Evolutionary conservation across 1,140 invertebrate genomes (phyloP).

Genomic region (Hyphantria cunea): DNA sequence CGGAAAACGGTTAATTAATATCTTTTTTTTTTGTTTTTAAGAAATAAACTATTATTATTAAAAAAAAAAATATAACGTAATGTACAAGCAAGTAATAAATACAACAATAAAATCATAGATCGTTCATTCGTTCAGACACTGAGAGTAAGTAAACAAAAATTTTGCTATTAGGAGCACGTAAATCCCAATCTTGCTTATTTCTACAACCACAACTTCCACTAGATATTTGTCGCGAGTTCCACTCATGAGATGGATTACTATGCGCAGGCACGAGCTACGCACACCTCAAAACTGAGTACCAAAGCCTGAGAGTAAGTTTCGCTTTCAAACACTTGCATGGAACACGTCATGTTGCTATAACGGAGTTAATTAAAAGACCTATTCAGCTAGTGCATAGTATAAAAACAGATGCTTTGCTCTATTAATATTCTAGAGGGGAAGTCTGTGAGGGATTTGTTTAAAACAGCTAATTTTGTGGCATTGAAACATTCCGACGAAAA

Average conservation of each 20-base stretch:
- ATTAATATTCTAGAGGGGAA: constrained; percentile 1
- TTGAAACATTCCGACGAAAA: not conserved
- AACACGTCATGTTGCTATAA: constrained; percentile 27
- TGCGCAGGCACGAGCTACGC: constrained; percentile 56
- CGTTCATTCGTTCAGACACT: too few relatives aligned
- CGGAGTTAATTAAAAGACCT: constrained; percentile 23
- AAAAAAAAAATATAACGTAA: too few relatives aligned
- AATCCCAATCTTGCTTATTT: not conserved
- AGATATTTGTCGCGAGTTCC: constrained; percentile 51
- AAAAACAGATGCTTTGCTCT: not conserved
- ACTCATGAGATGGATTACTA: constrained; percentile 58
- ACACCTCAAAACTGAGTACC: constrained; percentile 58
- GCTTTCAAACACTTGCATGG: constrained; percentile 39
- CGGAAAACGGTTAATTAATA: too few relatives aligned
- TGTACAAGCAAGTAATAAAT: too few relatives aligned
- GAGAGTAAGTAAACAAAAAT: not conserved
- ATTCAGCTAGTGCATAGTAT: not conserved
- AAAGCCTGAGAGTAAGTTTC: constrained; percentile 42
- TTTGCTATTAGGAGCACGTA: not conserved
- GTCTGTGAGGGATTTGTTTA: not conserved
- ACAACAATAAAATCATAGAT: too few relatives aligned
- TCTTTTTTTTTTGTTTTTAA: too few relatives aligned
- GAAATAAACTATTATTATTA: too few relatives aligned
- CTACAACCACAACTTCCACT: constrained; percentile 17
- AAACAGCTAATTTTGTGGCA: not conserved